Evolutionary conservation across 2,797 vertebrate genomes (phyloP), one percentile per base, ranked within the genome.

Genomic region (Enteromius anoplus): DNA sequence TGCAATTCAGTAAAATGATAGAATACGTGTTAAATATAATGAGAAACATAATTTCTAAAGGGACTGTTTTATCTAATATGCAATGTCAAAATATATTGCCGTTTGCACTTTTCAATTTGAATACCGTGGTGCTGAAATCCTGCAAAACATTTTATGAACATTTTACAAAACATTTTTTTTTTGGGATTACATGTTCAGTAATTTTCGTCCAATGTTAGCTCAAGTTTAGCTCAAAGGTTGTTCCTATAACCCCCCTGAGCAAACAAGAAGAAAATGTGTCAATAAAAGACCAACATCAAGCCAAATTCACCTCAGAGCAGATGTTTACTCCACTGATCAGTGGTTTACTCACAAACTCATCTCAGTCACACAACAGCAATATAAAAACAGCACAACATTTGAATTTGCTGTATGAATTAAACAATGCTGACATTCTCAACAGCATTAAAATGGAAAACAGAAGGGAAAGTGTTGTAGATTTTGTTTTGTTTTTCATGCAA

Each of bases 231-330:
- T 26, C 26, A 26, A 62, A 14, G 58, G 60, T 65, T 19, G 15
- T 65, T 3, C 1, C 60, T 32, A 17, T 32, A 32, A 64, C 1
- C 37, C 11, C 11, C 21, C 21, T 14, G 12, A 69, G 60, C 15
- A 65, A 34, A 34, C 58, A 34, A 34, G 62, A 45, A 26, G 12
- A 65, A 34, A 34, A 32, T 19, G 21, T 69, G 11, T 23, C 40
- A 69, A 45, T 15, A 45, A 15, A 23, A 70, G 68, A n/a, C 40
- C 68, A 70, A 47, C 42, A 47, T 70, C n/a, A 70, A n/a, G 40
- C n/a, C 68, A 47, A 47, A 47, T 47, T 70, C n/a, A 70, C 23
- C 68, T 47, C n/a, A 47, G 14, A 70, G 42, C 40, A 70, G 40
- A 70, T 45, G 66, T 68, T 70, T 70, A 17, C 6, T 70, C 40